Evolutionary conservation across 2,888 invertebrate species (phyloP), one percentile per base, ranked within the genome.

Genomic region (Xanthia togata): DNA sequence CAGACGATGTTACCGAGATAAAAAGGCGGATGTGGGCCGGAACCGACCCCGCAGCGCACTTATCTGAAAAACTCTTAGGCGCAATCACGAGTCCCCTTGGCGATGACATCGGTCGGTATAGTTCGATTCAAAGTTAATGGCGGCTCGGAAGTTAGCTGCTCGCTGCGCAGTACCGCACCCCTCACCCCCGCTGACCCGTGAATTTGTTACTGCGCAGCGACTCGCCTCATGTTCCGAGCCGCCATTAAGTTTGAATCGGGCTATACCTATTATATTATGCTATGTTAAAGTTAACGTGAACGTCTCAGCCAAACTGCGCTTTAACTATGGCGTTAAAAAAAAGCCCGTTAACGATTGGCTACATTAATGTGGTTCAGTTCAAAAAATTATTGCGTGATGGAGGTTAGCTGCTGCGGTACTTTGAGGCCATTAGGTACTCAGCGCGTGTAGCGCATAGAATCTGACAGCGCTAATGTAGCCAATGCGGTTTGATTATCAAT

Each of bases 21-120:
- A 91, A 90, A 82, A 83, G 76, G 81, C 90, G 91, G 92, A 92
- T 88, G 91, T 87, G 86, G 86, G 82, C 76, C 88, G 85, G 84
- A 85, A 83, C 62, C 76, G 75, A 81, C 73, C 72, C 72, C 76
- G 71, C 55, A 59, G 80, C 59, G 79, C 80, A 85, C 83, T 86
- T 86, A 86, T 88, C 81, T 87, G 76, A 81, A 89, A 89, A 87
- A 87, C 87, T 78, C 75, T 74, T 75, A 47, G 14, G 23, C 38
- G 14, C 73, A 80, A 80, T 80, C 62, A 55, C 26, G 62, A 53
- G n/a, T 72, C 41, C 31, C n/a, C 81, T 55, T 26, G 35, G 35
- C 35, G 47, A 20, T 47, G 47, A 60, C 50, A 79, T 44, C 79
- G 26, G 59, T n/a, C 35, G 59, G 35, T n/a, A n/a, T n/a, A n/a